Evolutionary conservation across 2,888 invertebrate genomes (phyloP).

Genomic region (Chydorus sphaericus): DNA sequence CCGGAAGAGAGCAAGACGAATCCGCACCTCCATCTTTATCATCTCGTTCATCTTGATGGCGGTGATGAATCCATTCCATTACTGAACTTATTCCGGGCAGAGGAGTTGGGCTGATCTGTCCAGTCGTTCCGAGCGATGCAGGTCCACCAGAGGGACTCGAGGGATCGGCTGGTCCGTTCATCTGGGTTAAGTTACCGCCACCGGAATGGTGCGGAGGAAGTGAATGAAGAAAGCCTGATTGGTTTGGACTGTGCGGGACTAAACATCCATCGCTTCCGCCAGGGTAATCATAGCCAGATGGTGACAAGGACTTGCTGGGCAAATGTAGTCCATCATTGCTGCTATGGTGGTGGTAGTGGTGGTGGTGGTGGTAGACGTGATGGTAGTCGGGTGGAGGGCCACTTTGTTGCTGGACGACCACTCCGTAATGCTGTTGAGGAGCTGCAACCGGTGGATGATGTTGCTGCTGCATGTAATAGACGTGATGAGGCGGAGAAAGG

Average conservation of each 20-base stretch:
- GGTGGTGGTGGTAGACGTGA: too few relatives aligned
- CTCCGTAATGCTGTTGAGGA: conserved; percentile 42
- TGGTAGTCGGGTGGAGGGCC: too few relatives aligned
- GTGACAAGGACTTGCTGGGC: conserved; percentile 69
- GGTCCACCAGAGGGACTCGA: conserved; percentile 1
- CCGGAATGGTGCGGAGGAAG: conserved; percentile 38
- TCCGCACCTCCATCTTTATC: conserved; percentile 19
- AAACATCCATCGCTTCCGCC: conserved; percentile 16
- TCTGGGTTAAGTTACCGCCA: conserved; percentile 4
- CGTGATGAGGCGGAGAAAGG: conserved; percentile 63
- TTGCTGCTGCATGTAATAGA: conserved; percentile 42
- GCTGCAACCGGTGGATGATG: conserved; percentile 35
- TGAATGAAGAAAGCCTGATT: conserved; percentile 45
- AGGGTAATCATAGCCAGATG: conserved; percentile 59
- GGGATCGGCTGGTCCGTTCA: conserved; percentile 11
- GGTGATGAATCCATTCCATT: neutral
- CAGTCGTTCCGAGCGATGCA: neutral
- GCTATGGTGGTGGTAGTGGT: conserved; percentile 33
- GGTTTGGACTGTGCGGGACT: conserved; percentile 40
- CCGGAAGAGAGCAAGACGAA: conserved; percentile 22
- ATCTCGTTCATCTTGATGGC: neutral
- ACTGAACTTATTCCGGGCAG: conserved; percentile 7
- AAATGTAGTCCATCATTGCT: conserved; percentile 64
- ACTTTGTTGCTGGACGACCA: too few relatives aligned
- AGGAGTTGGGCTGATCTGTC: conserved; percentile 4